These are phyloP conservation scores for Abramis brama DNA, from an alignment of 2,113 vertebrate genomes.

Conservation along the genomic window DNA sequence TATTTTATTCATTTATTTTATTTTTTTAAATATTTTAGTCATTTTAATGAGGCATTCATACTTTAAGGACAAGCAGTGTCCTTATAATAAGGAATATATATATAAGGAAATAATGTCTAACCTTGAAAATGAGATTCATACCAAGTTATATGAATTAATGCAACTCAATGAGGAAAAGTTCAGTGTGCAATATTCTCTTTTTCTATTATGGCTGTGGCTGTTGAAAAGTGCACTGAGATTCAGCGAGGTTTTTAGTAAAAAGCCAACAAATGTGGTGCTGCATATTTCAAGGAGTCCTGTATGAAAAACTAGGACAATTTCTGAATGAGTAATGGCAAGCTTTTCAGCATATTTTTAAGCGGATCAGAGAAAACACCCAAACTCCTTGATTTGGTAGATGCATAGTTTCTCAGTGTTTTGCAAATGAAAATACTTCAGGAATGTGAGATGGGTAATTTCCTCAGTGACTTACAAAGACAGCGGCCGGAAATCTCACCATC, in stretches of 20 bases:
- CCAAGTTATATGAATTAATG: conserved; percentile 4
- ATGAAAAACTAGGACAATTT: conserved; percentile 38
- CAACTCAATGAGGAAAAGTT: neutral
- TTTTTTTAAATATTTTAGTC: neutral
- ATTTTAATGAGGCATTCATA: conserved; percentile 14
- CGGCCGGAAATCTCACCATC: neutral
- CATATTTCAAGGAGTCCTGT: conserved; percentile 28
- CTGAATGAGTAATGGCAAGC: conserved; percentile 36
- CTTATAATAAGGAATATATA: no score
- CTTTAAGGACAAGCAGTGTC: neutral
- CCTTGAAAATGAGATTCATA: conserved; percentile 17
- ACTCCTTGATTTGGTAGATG: conserved; percentile 5
- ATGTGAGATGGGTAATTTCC: conserved; percentile 13
- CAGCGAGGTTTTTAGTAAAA: conserved; percentile 16
- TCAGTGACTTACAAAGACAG: conserved; percentile 18
- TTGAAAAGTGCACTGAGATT: conserved; percentile 14
- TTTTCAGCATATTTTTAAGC: conserved; percentile 36
- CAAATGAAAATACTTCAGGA: conserved; percentile 24
- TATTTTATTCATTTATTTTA: conserved; percentile 5
- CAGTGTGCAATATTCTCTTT: neutral
- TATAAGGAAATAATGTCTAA: conserved; percentile 26
- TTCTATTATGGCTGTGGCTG: conserved; percentile 9
- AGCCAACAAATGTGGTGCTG: conserved; percentile 20
- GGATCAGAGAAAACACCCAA: conserved; percentile 31
- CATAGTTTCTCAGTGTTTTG: neutral